Evolutionary conservation across 2,797 vertebrate genomes (phyloP), one percentile per base, ranked within the genome.

Genomic region (Mus spretus): DNA sequence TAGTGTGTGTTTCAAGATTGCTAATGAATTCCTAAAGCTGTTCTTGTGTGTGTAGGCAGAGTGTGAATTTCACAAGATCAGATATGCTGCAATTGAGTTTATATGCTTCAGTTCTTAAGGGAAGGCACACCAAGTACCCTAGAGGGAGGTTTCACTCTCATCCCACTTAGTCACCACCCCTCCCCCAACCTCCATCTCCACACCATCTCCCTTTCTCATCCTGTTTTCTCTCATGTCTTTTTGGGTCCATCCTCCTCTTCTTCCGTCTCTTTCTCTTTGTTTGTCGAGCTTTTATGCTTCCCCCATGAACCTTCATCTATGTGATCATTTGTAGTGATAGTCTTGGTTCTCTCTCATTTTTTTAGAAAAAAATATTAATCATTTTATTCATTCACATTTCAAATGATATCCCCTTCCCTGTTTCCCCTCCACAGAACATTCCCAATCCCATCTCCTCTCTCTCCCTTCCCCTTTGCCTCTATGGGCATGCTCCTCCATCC

Each of bases 1-100:
- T 24, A 34, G 6, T 89, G 61, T 90, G 75, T 80, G 88, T 85
- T 93, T 93, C 74, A 28, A 93, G 85, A 82, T 94, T 85, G 85
- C 50, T 96, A 91, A 89, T 44, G 40, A 93, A 83, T 92, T 95
- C 82, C 61, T 84, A 80, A 92, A 75, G 59, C 63, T 1, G 0
- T 72, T 50, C 11, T 65, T 57, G 15, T 50, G n/a, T 40, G 47
- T 74, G 28, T 55, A 37, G 50, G 90, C 65, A 57, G 90, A 90
- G 20, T 74, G 55, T 87, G 53, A 90, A 26, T 50, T 91, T 95
- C 87, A 44, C 28, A 85, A 19, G 78, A 37, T 57, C 81, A 78
- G 72, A 53, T 87, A 24, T n/a, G 75, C 31, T 75, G 24, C 53
- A 67, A 90, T 95, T 65, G 80, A 83, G 65, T 94, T 90, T 86